Percentiles rank a stretch among this genome's conserved stretches.
Evolutionary conservation across 2,888 invertebrate species (phyloP).

Genomic region (Molanna angustata): DNA sequence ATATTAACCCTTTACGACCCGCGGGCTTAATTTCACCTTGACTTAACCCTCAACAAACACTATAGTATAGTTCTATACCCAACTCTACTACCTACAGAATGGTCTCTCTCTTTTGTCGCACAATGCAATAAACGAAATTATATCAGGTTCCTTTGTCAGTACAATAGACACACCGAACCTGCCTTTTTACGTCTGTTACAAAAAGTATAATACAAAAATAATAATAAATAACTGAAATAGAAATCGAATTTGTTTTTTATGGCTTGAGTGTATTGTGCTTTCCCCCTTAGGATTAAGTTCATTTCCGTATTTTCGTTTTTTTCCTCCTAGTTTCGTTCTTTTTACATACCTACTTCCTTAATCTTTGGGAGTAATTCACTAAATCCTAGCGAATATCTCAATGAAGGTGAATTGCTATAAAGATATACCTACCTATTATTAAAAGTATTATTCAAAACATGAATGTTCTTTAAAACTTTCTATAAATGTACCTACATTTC

Average conservation of each 20-base stretch:
- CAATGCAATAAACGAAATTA: conserved; percentile 33
- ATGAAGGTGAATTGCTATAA: no score
- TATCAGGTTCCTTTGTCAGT: conserved; percentile 30
- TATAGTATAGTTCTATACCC: conserved; percentile 9
- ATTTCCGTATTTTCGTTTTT: conserved; percentile 21
- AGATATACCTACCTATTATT: no score
- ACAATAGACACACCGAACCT: conserved; percentile 27
- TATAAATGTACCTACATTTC: no score
- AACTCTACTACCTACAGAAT: neutral
- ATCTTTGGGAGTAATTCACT: no score
- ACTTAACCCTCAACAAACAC: conserved; percentile 18
- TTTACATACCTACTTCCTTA: no score
- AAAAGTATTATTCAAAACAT: no score
- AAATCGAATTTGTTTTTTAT: conserved; percentile 33
- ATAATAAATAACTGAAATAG: conserved; percentile 25
- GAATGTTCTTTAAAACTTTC: no score
- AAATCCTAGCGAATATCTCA: no score
- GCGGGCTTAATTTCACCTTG: conserved; percentile 17
- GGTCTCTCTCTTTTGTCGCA: conserved; percentile 19
- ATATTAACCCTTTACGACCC: conserved; percentile 9
- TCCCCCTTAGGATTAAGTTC: conserved; percentile 25
- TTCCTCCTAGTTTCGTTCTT: no score
- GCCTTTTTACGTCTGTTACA: conserved; percentile 30
- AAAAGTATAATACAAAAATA: conserved; percentile 26
- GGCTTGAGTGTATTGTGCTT: conserved; percentile 27